Evolutionary conservation across 2,888 invertebrate species (phyloP).

Genomic region (Drosophila pegasa): DNA sequence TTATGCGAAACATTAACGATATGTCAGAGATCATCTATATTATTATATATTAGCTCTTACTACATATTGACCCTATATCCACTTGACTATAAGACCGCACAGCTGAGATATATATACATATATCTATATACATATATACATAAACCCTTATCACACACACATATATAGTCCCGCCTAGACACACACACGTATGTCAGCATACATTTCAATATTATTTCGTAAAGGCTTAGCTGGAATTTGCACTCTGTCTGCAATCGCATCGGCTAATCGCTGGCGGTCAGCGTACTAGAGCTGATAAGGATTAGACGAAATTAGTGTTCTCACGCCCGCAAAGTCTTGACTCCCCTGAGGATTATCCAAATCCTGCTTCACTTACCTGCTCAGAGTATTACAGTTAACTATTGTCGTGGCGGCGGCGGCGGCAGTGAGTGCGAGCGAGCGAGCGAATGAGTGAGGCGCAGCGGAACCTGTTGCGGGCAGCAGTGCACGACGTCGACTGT

Average conservation of each 20-base stretch:
- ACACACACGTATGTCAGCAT: neutral
- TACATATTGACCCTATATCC: neutral
- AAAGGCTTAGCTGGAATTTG: conserved; percentile 48
- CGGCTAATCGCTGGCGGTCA: conserved; percentile 33
- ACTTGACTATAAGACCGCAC: neutral
- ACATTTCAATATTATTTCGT: conserved; percentile 1
- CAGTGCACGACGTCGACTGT: conserved; percentile 32
- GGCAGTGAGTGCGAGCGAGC: conserved; percentile 4
- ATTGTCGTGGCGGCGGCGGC: conserved; percentile 33
- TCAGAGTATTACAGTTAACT: conserved; percentile 6
- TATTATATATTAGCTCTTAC: neutral
- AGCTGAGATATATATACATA: neutral
- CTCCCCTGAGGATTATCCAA: neutral
- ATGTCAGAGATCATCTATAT: neutral
- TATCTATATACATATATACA: neutral
- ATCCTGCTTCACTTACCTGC: conserved; percentile 18
- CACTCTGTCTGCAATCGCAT: conserved; percentile 30
- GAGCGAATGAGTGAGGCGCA: conserved; percentile 12
- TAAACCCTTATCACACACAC: neutral
- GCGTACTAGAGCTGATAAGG: conserved; percentile 32
- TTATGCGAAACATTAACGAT: neutral
- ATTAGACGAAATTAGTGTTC: neutral
- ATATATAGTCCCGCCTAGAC: neutral
- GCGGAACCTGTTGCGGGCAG: conserved; percentile 58
- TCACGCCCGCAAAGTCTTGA: neutral